Evolutionary conservation across 2,113 vertebrate species (phyloP), one percentile per base, ranked within the genome.

Genomic region (Misgurnus mizolepis): DNA sequence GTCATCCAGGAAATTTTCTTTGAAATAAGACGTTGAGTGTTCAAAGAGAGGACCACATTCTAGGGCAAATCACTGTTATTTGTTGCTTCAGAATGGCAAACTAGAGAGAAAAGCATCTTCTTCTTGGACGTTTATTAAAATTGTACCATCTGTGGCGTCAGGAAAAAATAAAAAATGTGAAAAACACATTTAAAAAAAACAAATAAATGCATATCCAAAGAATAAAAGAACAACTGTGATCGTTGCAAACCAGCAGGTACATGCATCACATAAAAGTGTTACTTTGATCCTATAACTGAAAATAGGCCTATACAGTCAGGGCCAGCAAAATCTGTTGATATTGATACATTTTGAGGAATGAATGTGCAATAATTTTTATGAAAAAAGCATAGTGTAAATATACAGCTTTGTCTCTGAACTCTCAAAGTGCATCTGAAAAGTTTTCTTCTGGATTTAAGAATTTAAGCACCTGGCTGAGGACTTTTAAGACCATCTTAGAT

Each of bases 131-230:
- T 43, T 72, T 72, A 43, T 41, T 53, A 14, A 43, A 72, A 74
- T 45, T 45, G 55, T 45, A 6, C 6, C 55, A 61, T 74, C 60
- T 43, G 4, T 41, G 55, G 2, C 71, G 14, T 58, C 50, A 14
- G 71, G n/a, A 27, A 40, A 18, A 56, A 58, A 72, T 34, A 40
- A 1, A 18, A 58, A 58, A 72, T 72, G 50, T 72, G 39, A 72
- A 40, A 56, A 17, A 3, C 6, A 1, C 3, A 61, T 61, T 45
- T 9, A n/a, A 45, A 74, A 34, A 34, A 34, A 34, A 34, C 3
- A 1, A 74, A 61, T 45, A 15, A 74, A 60, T 8, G 7, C 40
- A 6, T 74, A 15, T 61, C n/a, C 55, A 74, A 60, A 45, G 55
- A 73, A 45, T 17, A 43, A 60, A 73, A 58, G 34, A 17, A 10